These are phyloP conservation scores for Dermatophagoides farinae DNA, from an alignment of 1,140 invertebrate species.

Conservation along the genomic window DNA sequence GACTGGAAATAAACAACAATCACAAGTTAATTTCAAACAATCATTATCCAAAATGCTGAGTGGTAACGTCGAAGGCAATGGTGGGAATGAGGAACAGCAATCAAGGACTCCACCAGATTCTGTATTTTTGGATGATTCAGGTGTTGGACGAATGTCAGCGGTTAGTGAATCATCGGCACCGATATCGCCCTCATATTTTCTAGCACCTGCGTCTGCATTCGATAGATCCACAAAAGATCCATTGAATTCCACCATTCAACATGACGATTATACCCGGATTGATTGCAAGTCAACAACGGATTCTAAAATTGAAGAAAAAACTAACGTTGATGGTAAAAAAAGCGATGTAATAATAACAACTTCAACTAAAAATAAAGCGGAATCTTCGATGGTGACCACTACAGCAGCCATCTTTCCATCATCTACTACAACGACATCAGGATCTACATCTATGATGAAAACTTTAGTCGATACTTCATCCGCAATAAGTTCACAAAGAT, in stretches of 20 bases:
- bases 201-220: constrained; percentile 2
- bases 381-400: neutral
- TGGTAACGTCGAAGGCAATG: neutral
- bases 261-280: neutral
- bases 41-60: too few relatives aligned
- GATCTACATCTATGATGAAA: neutral
- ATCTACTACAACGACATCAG: neutral
- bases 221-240: neutral
- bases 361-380: neutral
- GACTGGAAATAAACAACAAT: too few relatives aligned
- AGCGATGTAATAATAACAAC: neutral
- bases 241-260: neutral
- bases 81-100: neutral
- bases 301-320: neutral
- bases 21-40: too few relatives aligned
- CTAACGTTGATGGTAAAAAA: neutral
- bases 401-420: neutral
- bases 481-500: neutral
- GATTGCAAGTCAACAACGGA: neutral
- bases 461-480: neutral
- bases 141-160: neutral
- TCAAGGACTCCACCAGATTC: neutral
- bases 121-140: neutral
- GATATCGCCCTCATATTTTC: constrained; percentile 6
- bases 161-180: neutral